phyloP scores from a whole-genome alignment of 2,888 invertebrate genomes.

The Scaeva pyrastri region DNA sequence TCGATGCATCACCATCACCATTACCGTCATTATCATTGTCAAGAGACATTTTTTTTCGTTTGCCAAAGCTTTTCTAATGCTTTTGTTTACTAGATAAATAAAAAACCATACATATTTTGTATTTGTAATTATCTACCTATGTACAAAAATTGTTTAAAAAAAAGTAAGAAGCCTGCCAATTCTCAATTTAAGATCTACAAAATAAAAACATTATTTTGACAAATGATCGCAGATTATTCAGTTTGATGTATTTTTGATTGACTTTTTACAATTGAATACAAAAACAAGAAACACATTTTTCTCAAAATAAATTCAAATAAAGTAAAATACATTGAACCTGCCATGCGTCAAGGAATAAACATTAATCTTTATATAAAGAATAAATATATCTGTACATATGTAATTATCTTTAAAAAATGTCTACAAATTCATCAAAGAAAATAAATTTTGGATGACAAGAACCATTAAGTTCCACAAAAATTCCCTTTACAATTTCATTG shows the following conservation, averaged over 20 bases:
- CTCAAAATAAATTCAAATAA: neutral
- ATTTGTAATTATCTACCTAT: neutral
- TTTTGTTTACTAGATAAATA: neutral
- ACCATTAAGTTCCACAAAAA: conserved; percentile 15
- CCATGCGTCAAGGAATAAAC: neutral
- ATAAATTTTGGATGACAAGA: neutral
- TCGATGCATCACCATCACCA: conserved; percentile 7
- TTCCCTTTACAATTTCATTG: neutral
- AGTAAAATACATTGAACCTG: neutral
- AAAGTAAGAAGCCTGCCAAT: too few species aligned
- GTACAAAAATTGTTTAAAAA: too few species aligned
- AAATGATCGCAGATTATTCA: too few species aligned
- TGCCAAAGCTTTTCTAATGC: conserved; percentile 9
- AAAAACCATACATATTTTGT: neutral
- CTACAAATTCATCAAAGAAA: neutral
- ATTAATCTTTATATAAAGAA: neutral
- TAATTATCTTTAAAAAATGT: neutral
- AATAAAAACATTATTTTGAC: too few species aligned
- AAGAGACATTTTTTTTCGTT: conserved; percentile 14
- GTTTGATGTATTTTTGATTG: too few species aligned
- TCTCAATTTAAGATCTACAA: too few species aligned
- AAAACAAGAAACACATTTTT: too few species aligned
- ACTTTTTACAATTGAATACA: too few species aligned
- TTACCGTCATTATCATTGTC: conserved; percentile 24
- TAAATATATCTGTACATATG: neutral